These are phyloP conservation scores for Megalonaias nervosa DNA, from an alignment of 1,140 invertebrate genomes.

Conservation along the genomic window DNA sequence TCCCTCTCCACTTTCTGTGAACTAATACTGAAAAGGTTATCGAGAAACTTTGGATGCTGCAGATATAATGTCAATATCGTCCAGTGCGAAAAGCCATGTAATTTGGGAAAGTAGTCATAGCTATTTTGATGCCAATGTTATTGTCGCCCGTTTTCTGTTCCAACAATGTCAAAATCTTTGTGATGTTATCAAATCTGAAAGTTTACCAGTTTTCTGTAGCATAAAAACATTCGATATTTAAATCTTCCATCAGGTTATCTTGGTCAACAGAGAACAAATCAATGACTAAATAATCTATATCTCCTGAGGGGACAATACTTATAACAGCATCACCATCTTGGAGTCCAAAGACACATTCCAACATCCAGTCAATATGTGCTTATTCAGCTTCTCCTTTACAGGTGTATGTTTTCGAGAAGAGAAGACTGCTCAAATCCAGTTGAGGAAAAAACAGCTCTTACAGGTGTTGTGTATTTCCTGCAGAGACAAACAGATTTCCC, in stretches of 20 bases:
- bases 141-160: conserved; percentile 3
- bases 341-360: neutral
- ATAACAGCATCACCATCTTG: neutral
- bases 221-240: neutral
- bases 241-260: neutral
- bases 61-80: too few species aligned
- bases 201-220: neutral
- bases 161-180: conserved; percentile 1
- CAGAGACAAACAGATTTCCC: neutral
- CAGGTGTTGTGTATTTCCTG: conserved; percentile 1
- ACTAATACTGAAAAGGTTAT: too few species aligned
- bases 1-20: neutral
- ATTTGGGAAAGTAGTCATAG: conserved; percentile 29
- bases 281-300: conserved; percentile 22
- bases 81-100: neutral
- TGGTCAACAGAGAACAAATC: conserved; percentile 14
- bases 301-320: conserved; percentile 23
- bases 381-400: conserved; percentile 24
- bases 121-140: conserved; percentile 7
- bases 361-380: conserved; percentile 13
- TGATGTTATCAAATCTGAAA: conserved; percentile 19
- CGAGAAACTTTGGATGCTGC: too few species aligned
- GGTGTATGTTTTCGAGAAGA: conserved; percentile 3
- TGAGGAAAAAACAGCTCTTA: neutral
- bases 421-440: neutral